Evolutionary conservation across 64 coral and sea anemone species (phyloP), one percentile per base, ranked within the genome.

Genomic region (Dendrophyllia cribrosa): DNA sequence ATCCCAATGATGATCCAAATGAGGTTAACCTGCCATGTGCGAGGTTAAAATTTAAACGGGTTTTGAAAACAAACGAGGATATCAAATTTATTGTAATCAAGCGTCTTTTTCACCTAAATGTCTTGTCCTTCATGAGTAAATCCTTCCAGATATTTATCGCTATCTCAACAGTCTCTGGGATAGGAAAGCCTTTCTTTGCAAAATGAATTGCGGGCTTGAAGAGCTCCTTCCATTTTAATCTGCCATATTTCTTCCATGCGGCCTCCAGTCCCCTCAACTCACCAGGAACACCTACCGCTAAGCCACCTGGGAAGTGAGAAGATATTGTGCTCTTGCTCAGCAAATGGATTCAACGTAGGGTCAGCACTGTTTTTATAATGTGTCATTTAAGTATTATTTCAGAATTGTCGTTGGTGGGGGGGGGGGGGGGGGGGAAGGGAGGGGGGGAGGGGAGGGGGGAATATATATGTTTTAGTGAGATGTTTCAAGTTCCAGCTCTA

Each of bases 221-320:
- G 10, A 98, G 62, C 15, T 98, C 88, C 44, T 90, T 88, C 97
- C 97, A 98, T 23, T 84, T 88, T 7, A 99, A 79, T 48, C 90
- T 96, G 51, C 97, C 97, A 25, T 99, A 96, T 74, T 89, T 99
- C 52, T 88, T 96, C 97, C 97, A 99, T 13, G 97, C 97, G 43
- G 67, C 85, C 58, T 99, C 94, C 91, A 99, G 90, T 20, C 97
- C 97, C 23, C 88, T 69, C 64, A 99, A 61, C 78, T 99, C 97
- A 23, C 97, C 94, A 1, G 97, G 97, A 23, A 99, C 94, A n/a
- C 80, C 97, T 11, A 99, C 97, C 23, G 94, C 94, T 20, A 99
- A 79, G 52, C 97, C 97, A 76, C 97, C 97, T 99, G 82, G 60
- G 65, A 56, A 76, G 14, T 34, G 23, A 83, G 9, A 74, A 0